phyloP scores from a whole-genome alignment of 2,797 vertebrate species.

The Brachyrhaphis roseni region DNA sequence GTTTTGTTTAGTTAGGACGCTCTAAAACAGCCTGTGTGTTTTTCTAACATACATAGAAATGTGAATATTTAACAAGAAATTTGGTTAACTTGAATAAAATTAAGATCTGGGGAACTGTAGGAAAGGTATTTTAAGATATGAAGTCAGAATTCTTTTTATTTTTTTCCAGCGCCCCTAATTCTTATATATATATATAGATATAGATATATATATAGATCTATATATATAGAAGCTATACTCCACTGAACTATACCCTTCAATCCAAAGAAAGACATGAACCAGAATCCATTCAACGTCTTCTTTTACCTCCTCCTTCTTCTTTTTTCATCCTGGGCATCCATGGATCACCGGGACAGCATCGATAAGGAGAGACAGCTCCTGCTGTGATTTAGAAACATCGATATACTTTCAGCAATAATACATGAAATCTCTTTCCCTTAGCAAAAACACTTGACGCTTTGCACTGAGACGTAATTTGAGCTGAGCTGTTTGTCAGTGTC shows the following conservation, averaged over 20 bases:
- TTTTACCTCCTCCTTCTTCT: neutral
- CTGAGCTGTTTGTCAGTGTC: neutral
- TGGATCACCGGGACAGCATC: neutral
- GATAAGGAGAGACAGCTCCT: neutral
- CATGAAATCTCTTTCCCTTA: neutral
- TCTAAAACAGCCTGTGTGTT: neutral
- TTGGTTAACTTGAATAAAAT: neutral
- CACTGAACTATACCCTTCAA: neutral
- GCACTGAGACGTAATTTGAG: neutral
- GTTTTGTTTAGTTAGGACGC: neutral
- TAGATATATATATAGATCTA: too few relatives aligned
- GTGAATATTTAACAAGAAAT: neutral
- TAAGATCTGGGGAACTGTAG: neutral
- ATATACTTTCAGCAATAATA: neutral
- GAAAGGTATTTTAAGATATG: neutral
- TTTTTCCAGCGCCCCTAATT: too few relatives aligned
- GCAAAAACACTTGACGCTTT: neutral
- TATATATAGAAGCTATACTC: too few relatives aligned
- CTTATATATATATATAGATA: too few relatives aligned
- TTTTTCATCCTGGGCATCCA: neutral
- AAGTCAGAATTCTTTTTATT: too few relatives aligned
- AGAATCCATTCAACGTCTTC: neutral
- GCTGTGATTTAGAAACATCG: neutral
- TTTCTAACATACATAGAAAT: neutral
- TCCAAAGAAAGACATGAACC: neutral